phyloP scores from a whole-genome alignment of 2,797 vertebrate species.

The Lophotriccus pileatus region DNA sequence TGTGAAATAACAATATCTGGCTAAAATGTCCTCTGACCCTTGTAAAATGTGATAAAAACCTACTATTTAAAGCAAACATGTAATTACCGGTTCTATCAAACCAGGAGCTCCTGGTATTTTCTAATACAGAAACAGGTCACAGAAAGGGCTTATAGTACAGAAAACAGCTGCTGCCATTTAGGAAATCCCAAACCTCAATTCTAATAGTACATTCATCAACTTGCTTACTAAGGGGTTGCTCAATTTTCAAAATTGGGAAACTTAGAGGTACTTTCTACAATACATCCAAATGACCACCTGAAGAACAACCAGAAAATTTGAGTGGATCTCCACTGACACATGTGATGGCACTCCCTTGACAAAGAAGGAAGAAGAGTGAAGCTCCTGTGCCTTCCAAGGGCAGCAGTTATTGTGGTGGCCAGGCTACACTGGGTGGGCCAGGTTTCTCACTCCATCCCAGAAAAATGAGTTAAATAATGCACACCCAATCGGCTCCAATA shows the following conservation, averaged over 20 bases:
- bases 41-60: background rate
- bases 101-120: background rate
- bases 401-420: background rate
- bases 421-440: background rate
- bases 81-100: background rate
- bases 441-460: background rate
- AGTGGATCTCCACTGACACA: background rate
- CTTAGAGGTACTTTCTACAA: background rate
- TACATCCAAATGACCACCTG: background rate
- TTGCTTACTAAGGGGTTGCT: background rate
- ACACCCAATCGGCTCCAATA: background rate
- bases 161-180: background rate
- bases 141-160: background rate
- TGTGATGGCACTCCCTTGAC: accelerated
- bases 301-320: background rate
- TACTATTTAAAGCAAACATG: background rate
- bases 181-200: background rate
- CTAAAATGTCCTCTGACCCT: slow-evolving; percentile 15
- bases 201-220: background rate
- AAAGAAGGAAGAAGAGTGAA: background rate
- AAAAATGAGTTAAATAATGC: background rate
- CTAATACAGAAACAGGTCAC: background rate
- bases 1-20: background rate
- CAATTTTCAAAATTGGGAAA: background rate
- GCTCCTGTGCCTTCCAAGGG: background rate